Evolutionary conservation across 2,888 invertebrate species (phyloP).

Genomic region (Tipula lateralis): DNA sequence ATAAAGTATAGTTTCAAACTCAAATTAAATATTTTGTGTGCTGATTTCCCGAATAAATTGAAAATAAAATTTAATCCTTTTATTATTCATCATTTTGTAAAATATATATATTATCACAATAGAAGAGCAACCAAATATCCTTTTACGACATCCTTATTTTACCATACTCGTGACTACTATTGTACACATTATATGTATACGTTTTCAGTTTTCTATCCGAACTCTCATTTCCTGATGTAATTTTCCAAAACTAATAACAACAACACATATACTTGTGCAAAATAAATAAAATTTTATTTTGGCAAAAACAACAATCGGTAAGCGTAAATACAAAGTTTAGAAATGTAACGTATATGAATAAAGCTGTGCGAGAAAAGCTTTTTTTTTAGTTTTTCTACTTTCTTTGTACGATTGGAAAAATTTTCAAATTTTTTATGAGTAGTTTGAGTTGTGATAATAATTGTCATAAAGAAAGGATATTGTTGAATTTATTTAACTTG

Average conservation of each 20-base stretch:
- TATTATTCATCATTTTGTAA: neutral
- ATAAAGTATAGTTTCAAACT: neutral
- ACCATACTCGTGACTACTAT: too few relatives aligned
- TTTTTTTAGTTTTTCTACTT: neutral
- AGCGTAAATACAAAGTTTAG: neutral
- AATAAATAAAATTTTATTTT: neutral
- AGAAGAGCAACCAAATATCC: neutral
- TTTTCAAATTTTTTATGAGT: neutral
- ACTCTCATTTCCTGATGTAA: neutral
- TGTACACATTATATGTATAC: neutral
- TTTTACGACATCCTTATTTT: neutral
- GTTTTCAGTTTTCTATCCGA: neutral
- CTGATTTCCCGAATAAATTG: neutral
- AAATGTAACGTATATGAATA: neutral
- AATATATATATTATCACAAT: neutral
- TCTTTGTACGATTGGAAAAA: neutral
- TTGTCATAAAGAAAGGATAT: slow-evolving; percentile 24
- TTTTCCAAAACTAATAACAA: neutral
- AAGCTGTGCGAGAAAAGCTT: neutral
- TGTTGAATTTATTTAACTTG: neutral
- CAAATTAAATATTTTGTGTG: neutral
- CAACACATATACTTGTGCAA: neutral
- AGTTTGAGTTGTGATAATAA: neutral
- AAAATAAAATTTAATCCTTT: neutral
- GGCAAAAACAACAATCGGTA: neutral